Conservation (phyloP, 2,888 invertebrate species). For the Ormia ochracea region DNA sequence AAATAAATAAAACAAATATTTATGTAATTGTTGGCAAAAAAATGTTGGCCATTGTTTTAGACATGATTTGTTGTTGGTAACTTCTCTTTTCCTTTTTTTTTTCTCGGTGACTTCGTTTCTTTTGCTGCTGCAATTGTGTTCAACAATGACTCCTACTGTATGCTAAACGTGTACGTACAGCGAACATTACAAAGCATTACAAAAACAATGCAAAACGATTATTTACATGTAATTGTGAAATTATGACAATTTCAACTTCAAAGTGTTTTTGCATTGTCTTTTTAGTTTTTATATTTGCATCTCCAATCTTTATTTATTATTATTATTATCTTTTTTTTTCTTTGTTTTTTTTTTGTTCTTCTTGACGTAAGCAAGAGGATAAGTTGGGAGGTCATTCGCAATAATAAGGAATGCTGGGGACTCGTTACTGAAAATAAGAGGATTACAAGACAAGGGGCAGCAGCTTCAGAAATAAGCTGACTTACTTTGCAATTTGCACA, state of each 20-base stretch:
- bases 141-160: slow-evolving; percentile 4
- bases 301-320: no score
- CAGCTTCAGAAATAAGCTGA: no score
- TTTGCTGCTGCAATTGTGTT: slow-evolving; percentile 34
- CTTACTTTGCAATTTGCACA: no score
- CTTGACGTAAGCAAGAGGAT: no score
- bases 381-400: no score
- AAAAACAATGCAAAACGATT: slow-evolving; percentile 4
- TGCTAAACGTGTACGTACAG: slow-evolving; percentile 19
- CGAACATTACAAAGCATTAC: background rate
- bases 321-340: no score
- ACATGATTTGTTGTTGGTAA: slow-evolving; percentile 67
- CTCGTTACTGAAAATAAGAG: no score
- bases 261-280: slow-evolving; percentile 41
- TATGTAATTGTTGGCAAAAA: slow-evolving; percentile 67
- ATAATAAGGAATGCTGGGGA: no score
- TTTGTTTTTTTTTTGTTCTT: no score
- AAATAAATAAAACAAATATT: slow-evolving; percentile 51
- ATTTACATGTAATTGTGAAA: slow-evolving; percentile 51
- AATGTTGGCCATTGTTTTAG: slow-evolving; percentile 72
- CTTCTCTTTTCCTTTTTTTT: background rate
- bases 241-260: slow-evolving; percentile 57
- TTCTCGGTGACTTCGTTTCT: no score
- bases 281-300: background rate
- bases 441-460: no score